Base-by-base conservation (phyloP, 1,140 invertebrate genomes). In the Lepidurus apus region DNA sequence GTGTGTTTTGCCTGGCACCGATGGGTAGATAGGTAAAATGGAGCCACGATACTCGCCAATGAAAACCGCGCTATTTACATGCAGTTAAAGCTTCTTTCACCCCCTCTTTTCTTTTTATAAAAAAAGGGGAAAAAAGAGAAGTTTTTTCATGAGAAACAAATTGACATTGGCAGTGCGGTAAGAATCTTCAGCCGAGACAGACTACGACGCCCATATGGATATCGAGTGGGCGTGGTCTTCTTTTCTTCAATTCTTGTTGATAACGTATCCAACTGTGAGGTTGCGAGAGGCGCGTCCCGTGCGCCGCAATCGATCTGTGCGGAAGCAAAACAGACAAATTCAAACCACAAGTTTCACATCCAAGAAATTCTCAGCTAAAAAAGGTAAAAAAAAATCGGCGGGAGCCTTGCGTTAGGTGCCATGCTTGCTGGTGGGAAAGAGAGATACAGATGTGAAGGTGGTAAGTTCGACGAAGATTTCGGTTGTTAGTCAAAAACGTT, bases 251-350 rank as follows among this genome's bases (percentile, higher is more conserved):
- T 76, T 79, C 34, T 73, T 42, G 34, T 77, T 77, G 43, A 77
- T 76, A 42, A 83, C 81, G 82, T 83, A 85, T 80, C 84, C 85
- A 80, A 83, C 83, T 78, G 83, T 86, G 80, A 84, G 84, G 79
- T 86, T 85, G 77, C 84, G 84, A 78, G 83, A 83, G 79, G 83
- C 79, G 76, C 85, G 84, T 82, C 85, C 85, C 82, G 76, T 84
- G 78, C 85, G 85, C 75, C 83, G 81, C 77, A 85, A 81, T 80
- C 84, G 84, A 82, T 83, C 86, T 86, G 81, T n/a, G 76, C 7
- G 65, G 81, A 83, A 84, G 34, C 26, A 73, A 77, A 10, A 42
- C 42, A 43, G 42, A 75, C 34, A 77, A 43, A 10, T 21, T 77
- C 26, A 42, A 45, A 79, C 65, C 42, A 77, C 44, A 73, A 73